These are phyloP conservation scores for Xestia xanthographa DNA, from an alignment of 2,888 invertebrate species.

Conservation along the genomic window DNA sequence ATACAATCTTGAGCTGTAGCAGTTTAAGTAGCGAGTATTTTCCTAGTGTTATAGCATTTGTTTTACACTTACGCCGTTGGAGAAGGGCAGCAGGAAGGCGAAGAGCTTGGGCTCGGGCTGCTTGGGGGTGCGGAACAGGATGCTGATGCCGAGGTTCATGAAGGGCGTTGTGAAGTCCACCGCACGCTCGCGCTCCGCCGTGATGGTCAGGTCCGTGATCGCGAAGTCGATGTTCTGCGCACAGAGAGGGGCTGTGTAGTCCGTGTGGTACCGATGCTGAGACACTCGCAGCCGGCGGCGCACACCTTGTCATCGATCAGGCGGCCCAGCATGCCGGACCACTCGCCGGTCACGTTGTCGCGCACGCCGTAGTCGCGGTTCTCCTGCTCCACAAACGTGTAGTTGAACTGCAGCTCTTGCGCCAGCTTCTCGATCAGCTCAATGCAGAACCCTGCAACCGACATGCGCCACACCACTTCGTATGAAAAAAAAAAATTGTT, in stretches of 20 bases:
- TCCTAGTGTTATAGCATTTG: background rate
- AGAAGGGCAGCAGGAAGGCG: constrained; percentile 97
- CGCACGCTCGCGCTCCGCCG: constrained; percentile 95
- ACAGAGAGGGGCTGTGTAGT: background rate
- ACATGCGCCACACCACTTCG: constrained; percentile 2
- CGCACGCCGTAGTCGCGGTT: constrained; percentile 93
- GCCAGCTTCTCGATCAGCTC: constrained; percentile 96
- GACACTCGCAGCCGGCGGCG: background rate
- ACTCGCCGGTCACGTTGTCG: constrained; percentile 90
- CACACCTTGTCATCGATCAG: constrained; percentile 91
- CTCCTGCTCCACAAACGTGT: constrained; percentile 93
- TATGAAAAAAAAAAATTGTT: background rate
- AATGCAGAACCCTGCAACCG: constrained; percentile 93
- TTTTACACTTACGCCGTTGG: constrained; percentile 88
- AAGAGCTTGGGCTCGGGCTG: constrained; percentile 96
- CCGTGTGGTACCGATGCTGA: background rate
- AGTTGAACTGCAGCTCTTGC: constrained; percentile 94
- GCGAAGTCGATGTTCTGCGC: constrained; percentile 95
- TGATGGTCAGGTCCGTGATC: constrained; percentile 97
- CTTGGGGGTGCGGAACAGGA: constrained; percentile 96
- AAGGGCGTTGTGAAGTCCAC: constrained; percentile 99
- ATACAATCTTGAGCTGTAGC: no score
- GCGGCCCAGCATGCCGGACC: constrained; percentile 94
- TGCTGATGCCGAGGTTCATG: constrained; percentile 98
- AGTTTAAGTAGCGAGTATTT: background rate